Conservation (phyloP, 1,140 invertebrate species). For the Ips typographus region DNA sequence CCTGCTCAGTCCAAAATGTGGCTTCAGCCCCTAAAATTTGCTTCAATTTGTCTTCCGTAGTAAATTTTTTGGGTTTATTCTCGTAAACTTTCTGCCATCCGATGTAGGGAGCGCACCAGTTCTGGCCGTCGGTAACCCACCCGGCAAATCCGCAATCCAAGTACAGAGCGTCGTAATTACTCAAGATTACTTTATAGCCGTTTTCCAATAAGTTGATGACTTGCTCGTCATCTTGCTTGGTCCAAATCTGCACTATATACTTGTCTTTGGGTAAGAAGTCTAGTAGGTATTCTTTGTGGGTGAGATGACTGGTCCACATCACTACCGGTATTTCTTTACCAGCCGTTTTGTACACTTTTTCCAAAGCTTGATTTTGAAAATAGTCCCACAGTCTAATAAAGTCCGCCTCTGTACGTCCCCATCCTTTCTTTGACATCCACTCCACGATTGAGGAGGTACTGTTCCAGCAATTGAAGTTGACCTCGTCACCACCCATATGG, state of each 20-base stretch:
- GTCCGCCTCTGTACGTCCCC: slow-evolving; percentile 60
- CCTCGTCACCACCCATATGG: slow-evolving; percentile 89
- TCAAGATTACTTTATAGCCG: slow-evolving; percentile 74
- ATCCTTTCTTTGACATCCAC: slow-evolving; percentile 68
- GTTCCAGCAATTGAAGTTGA: slow-evolving; percentile 74
- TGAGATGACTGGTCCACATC: slow-evolving; percentile 82
- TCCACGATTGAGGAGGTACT: slow-evolving; percentile 63
- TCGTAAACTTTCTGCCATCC: slow-evolving; percentile 85
- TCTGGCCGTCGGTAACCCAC: slow-evolving; percentile 68
- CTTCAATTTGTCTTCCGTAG: slow-evolving; percentile 23
- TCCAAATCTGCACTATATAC: slow-evolving; percentile 86
- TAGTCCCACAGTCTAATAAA: slow-evolving; percentile 76
- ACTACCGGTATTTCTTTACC: slow-evolving; percentile 65
- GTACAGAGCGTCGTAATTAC: slow-evolving; percentile 82
- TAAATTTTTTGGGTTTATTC: slow-evolving; percentile 68
- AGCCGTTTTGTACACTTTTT: slow-evolving; percentile 57
- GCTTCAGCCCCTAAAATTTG: slow-evolving; percentile 69
- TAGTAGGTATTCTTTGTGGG: slow-evolving; percentile 64
- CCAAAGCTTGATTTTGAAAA: slow-evolving; percentile 69
- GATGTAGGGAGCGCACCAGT: slow-evolving; percentile 87
- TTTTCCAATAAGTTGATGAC: slow-evolving; percentile 67
- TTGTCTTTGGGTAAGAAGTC: slow-evolving; percentile 64
- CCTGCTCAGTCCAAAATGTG: slow-evolving; percentile 80
- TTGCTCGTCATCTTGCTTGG: slow-evolving; percentile 61
- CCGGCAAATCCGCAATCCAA: slow-evolving; percentile 77